These are phyloP conservation scores for Frieseomelitta varia DNA, from an alignment of 1,140 invertebrate genomes.

Conservation along the genomic window DNA sequence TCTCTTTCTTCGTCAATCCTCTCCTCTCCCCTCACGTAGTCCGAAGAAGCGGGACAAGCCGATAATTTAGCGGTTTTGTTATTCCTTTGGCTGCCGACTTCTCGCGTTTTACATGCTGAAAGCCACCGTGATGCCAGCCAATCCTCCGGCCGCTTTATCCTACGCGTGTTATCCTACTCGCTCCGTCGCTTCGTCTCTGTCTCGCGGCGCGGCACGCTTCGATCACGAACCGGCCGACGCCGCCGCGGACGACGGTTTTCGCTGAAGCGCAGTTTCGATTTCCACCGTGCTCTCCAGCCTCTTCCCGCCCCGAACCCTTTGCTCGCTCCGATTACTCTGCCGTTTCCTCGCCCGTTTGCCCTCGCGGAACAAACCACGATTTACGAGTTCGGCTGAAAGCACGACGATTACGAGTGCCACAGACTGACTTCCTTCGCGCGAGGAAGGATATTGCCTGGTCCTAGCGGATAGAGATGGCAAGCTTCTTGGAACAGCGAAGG, in stretches of 20 bases:
- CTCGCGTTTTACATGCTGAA: constrained; percentile 71
- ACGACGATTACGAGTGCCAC: constrained; percentile 66
- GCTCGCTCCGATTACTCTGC: constrained; percentile 58
- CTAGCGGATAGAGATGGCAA: not conserved
- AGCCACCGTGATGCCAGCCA: constrained; percentile 60
- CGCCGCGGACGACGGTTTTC: constrained; percentile 50
- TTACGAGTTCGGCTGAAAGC: constrained; percentile 71
- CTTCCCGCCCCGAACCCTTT: not conserved
- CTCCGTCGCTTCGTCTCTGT: not conserved
- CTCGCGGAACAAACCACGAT: constrained; percentile 62
- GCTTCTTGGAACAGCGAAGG: not conserved
- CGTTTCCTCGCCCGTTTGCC: constrained; percentile 42
- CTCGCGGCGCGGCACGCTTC: not conserved
- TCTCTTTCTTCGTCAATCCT: constrained; percentile 25
- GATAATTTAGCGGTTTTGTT: constrained; percentile 79
- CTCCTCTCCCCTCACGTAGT: not conserved
- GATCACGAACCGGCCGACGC: constrained; percentile 28
- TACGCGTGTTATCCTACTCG: not conserved
- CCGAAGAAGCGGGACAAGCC: constrained; percentile 71
- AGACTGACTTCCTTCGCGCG: constrained; percentile 63
- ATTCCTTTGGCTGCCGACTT: constrained; percentile 62
- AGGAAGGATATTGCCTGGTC: not conserved
- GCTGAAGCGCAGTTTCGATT: constrained; percentile 66
- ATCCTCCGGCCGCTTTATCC: not conserved
- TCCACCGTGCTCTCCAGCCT: constrained; percentile 64